Evolutionary conservation across 2,888 invertebrate species (phyloP).

Genomic region (Beris morrisii): DNA sequence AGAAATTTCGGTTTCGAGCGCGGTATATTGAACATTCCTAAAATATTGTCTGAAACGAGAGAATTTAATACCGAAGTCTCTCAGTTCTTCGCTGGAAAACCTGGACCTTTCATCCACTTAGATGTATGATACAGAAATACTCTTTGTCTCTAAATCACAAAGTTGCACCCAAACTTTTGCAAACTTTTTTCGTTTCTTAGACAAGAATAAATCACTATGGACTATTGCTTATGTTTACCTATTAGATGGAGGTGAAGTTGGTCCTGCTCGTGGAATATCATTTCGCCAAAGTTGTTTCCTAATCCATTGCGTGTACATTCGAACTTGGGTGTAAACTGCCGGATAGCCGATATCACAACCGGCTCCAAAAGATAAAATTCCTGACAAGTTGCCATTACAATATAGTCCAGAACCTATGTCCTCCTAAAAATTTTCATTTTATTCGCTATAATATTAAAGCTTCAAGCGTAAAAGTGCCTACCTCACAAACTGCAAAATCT

Average conservation of each 20-base stretch:
- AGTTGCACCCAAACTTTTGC: too few relatives aligned
- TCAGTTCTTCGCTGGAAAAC: too few relatives aligned
- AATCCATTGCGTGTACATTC: slow-evolving; percentile 17
- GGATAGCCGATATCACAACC: slow-evolving; percentile 34
- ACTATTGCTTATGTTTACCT: background rate
- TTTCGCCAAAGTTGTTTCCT: slow-evolving; percentile 9
- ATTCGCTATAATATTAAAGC: background rate
- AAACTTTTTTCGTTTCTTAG: too few relatives aligned
- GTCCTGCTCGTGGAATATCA: slow-evolving; percentile 31
- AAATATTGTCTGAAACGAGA: too few relatives aligned
- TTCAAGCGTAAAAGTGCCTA: background rate
- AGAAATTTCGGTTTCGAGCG: too few relatives aligned
- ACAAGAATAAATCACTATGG: too few relatives aligned
- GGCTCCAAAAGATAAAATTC: slow-evolving; percentile 35
- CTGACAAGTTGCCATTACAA: slow-evolving; percentile 35
- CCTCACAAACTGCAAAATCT: slow-evolving; percentile 12
- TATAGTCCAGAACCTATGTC: slow-evolving; percentile 36
- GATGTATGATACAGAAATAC: too few relatives aligned
- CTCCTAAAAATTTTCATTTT: slow-evolving; percentile 2
- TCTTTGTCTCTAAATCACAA: too few relatives aligned
- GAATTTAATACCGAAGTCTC: too few relatives aligned
- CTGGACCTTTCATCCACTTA: too few relatives aligned
- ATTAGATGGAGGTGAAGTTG: slow-evolving; percentile 18
- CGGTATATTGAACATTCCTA: too few relatives aligned
- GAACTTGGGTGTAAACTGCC: slow-evolving; percentile 32